A percentile compares a stretch with the other conserved stretches of the same genome.
Evolutionary conservation across 2,888 invertebrate species (phyloP).

Genomic region (Cheilosia soror): DNA sequence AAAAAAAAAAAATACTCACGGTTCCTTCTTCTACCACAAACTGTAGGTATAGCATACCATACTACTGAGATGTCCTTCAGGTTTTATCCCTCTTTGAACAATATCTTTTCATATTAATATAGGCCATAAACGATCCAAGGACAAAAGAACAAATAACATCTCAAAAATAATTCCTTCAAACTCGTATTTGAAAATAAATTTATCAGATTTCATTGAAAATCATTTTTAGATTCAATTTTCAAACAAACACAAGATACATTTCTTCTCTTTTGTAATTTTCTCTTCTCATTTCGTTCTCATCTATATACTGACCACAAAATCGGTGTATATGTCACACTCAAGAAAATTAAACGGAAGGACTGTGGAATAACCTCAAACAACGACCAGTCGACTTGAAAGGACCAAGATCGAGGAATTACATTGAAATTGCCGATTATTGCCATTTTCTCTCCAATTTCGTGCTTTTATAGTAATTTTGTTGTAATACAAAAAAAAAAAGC

Average conservation of each 20-base stretch:
- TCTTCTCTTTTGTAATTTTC: conserved; percentile 37
- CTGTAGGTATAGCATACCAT: background rate
- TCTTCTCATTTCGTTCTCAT: background rate
- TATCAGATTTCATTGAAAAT: conserved; percentile 60
- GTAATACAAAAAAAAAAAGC: too few relatives aligned
- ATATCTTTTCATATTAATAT: background rate
- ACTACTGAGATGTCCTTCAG: background rate
- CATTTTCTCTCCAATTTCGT: conserved; percentile 65
- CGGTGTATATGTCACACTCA: conserved; percentile 34
- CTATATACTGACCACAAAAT: conserved; percentile 38
- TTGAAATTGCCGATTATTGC: conserved; percentile 64
- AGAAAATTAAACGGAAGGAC: conserved; percentile 65
- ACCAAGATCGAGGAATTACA: conserved; percentile 50
- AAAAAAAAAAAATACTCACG: too few relatives aligned
- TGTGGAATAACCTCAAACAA: conserved; percentile 16
- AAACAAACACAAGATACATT: conserved; percentile 38
- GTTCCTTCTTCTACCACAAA: background rate
- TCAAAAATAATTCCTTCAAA: background rate
- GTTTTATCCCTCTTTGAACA: background rate
- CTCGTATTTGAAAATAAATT: conserved; percentile 15
- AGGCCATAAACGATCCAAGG: conserved; percentile 1
- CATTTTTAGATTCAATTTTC: conserved; percentile 60
- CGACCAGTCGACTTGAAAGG: conserved; percentile 12
- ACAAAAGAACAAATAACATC: background rate
- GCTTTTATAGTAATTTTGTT: conserved; percentile 34